phyloP scores from a whole-genome alignment of 1,140 invertebrate species.

The Aphis gossypii region DNA sequence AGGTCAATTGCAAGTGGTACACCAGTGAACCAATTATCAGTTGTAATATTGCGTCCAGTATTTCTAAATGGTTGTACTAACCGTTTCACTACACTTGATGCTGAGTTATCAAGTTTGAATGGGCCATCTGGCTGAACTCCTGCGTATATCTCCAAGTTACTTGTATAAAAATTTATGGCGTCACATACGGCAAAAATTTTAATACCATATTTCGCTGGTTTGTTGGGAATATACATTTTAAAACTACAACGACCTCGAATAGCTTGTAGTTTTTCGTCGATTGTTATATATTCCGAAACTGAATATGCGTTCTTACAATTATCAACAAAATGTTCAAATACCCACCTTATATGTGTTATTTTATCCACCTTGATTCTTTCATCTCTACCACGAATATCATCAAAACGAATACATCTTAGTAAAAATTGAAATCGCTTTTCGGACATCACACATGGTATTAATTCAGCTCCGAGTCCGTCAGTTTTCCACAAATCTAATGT shows the following conservation, averaged over 20 bases:
- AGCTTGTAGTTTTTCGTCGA: background rate
- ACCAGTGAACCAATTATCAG: conserved; percentile 55
- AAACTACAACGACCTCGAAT: background rate
- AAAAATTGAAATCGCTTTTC: background rate
- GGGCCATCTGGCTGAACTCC: conserved; percentile 63
- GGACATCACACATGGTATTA: background rate
- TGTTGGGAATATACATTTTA: conserved; percentile 18
- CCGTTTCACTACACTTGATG: conserved; percentile 60
- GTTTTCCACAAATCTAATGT: background rate
- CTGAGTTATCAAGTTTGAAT: conserved; percentile 62
- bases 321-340: conserved; percentile 31
- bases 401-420: background rate
- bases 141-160: conserved; percentile 32
- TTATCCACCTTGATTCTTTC: conserved; percentile 3
- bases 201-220: conserved; percentile 64
- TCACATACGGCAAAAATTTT: conserved; percentile 63
- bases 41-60: conserved; percentile 61
- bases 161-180: conserved; percentile 40
- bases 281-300: conserved; percentile 8
- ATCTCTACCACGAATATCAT: conserved; percentile 7
- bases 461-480: background rate
- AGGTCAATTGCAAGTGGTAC: conserved; percentile 12
- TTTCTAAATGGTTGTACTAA: conserved; percentile 60
- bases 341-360: background rate
- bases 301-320: conserved; percentile 20